Conservation (phyloP, 92 coral and sea anemone genomes). For the Parazoanthus swiftii region DNA sequence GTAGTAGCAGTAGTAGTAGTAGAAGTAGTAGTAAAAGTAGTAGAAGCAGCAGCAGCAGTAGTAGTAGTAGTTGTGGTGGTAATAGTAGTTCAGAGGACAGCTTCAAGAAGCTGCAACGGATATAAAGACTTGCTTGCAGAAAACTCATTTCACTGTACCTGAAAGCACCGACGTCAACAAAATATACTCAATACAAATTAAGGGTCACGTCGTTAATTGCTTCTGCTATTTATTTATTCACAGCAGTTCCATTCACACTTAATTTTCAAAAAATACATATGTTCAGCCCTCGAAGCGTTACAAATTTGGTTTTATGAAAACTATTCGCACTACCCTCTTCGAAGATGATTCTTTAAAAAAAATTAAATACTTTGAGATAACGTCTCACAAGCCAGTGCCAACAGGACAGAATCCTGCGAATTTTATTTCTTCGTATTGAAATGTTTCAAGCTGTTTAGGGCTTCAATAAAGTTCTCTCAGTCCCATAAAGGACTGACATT, state of each 20-base stretch:
- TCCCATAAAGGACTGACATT: not conserved
- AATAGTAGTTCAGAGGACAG: no score
- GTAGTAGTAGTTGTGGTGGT: no score
- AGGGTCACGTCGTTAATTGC: not conserved
- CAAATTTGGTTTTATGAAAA: not conserved
- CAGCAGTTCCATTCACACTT: not conserved
- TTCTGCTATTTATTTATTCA: not conserved
- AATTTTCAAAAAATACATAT: slow-evolving; percentile 1
- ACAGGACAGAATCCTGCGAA: not conserved
- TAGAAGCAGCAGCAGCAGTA: no score
- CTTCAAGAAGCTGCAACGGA: no score
- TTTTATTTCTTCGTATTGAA: not conserved
- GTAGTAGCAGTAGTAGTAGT: no score
- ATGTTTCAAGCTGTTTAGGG: not conserved
- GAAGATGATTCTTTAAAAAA: not conserved
- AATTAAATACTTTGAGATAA: not conserved
- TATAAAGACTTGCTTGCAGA: no score
- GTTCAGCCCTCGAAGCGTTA: not conserved
- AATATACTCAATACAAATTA: not conserved
- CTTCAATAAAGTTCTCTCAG: not conserved
- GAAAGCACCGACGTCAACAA: not conserved
- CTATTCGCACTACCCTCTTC: not conserved
- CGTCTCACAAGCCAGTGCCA: not conserved
- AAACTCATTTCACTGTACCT: not conserved
- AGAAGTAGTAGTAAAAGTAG: no score